Evolutionary conservation across 2,797 vertebrate species (phyloP).

Genomic region (Artibeus lituratus): DNA sequence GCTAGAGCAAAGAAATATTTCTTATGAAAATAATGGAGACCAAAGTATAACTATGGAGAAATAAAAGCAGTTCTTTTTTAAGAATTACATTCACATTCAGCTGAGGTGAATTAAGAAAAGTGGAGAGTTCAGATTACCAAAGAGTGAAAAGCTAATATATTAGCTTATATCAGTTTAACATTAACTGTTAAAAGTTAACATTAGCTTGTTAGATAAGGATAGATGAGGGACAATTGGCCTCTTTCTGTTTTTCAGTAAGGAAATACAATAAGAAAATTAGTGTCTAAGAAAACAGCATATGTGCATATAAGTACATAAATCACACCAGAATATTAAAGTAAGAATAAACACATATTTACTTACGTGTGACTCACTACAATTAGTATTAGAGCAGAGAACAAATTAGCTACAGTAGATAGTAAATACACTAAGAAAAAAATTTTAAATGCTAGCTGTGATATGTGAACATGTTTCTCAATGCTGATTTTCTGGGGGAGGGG

Average conservation of each 20-base stretch:
- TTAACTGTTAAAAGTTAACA: too few species aligned
- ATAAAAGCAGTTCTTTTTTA: not conserved
- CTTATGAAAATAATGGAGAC: not conserved
- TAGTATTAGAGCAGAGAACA: not conserved
- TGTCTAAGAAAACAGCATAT: not conserved
- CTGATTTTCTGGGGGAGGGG: not conserved
- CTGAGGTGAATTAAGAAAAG: not conserved
- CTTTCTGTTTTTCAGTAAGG: not conserved
- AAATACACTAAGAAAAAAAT: not conserved
- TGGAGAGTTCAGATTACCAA: not conserved
- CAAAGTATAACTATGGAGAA: not conserved
- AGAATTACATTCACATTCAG: not conserved
- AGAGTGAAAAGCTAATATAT: not conserved
- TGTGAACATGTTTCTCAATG: not conserved
- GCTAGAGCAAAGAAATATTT: not conserved
- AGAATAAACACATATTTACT: not conserved
- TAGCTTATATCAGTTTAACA: not conserved
- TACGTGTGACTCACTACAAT: not conserved
- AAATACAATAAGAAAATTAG: not conserved
- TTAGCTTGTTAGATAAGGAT: not conserved
- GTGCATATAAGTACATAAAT: not conserved
- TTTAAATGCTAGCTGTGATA: not conserved
- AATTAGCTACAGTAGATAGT: not conserved
- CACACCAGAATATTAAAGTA: not conserved
- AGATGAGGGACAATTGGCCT: not conserved